Conservation (phyloP, 2,113 vertebrate species). For the Cyprinodon variegatus region DNA sequence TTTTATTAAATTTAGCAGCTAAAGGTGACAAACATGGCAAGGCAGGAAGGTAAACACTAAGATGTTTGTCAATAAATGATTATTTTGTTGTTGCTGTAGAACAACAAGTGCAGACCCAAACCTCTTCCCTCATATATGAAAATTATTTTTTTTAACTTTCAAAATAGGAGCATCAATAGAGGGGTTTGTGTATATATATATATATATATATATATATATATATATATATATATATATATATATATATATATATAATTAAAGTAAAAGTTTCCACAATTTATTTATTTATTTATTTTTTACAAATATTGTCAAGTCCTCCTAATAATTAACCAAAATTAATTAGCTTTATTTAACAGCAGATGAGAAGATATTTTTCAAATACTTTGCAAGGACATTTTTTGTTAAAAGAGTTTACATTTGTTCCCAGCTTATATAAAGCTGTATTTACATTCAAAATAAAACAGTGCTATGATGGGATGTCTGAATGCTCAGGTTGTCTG, state of each 20-base stretch:
- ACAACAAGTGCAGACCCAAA: too few species aligned
- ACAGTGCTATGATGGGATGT: not conserved
- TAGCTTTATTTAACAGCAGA: not conserved
- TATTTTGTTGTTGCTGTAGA: slow-evolving; percentile 26
- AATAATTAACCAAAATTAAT: too few species aligned
- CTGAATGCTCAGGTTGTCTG: not conserved
- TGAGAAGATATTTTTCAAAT: not conserved
- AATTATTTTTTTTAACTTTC: too few species aligned
- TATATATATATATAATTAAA: not conserved
- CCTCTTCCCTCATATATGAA: too few species aligned
- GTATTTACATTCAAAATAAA: not conserved
- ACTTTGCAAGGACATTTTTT: not conserved
- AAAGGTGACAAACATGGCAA: slow-evolving; percentile 53
- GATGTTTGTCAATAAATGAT: slow-evolving; percentile 61
- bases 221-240: too few species aligned
- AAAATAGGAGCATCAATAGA: not conserved
- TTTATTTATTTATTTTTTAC: too few species aligned
- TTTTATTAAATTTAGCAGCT: slow-evolving; percentile 48
- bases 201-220: too few species aligned
- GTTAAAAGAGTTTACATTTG: not conserved
- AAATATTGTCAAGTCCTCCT: too few species aligned
- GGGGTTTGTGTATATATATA: not conserved
- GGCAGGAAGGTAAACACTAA: slow-evolving; percentile 42
- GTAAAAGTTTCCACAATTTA: not conserved
- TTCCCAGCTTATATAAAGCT: not conserved